phyloP scores from a whole-genome alignment of 2,113 vertebrate genomes.

The Mola mola region DNA sequence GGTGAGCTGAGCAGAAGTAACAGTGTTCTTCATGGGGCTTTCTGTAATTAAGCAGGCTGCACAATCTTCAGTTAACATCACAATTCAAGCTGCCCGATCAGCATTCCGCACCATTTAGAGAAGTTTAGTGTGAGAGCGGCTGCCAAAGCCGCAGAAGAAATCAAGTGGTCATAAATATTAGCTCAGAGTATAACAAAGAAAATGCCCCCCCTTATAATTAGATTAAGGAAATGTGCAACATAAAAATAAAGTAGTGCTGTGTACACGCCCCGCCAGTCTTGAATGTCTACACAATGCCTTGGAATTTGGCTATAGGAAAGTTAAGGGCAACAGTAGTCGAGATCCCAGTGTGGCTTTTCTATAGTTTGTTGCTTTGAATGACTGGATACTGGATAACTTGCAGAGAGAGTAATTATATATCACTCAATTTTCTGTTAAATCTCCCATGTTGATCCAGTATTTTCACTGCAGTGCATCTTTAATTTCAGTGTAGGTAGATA shows the following conservation, averaged over 20 bases:
- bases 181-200: slow-evolving; percentile 74
- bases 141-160: slow-evolving; percentile 75
- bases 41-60: slow-evolving; percentile 75
- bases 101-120: slow-evolving; percentile 78
- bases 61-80: slow-evolving; percentile 75
- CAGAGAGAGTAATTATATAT: slow-evolving; percentile 42
- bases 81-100: slow-evolving; percentile 80
- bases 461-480: background rate
- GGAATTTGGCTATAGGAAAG: slow-evolving; percentile 20
- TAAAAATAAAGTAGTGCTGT: slow-evolving; percentile 48
- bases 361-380: slow-evolving; percentile 36
- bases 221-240: slow-evolving; percentile 57
- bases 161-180: slow-evolving; percentile 80
- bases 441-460: background rate
- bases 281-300: slow-evolving; percentile 27
- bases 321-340: slow-evolving; percentile 7
- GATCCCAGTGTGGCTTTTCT: slow-evolving; percentile 33
- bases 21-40: slow-evolving; percentile 60
- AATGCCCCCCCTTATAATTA: slow-evolving; percentile 56
- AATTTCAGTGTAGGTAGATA: too few relatives aligned
- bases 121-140: slow-evolving; percentile 80
- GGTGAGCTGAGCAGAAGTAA: slow-evolving; percentile 39
- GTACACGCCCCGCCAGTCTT: slow-evolving; percentile 19
- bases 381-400: slow-evolving; percentile 28
- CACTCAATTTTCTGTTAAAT: slow-evolving; percentile 44